Evolutionary conservation across 2,797 vertebrate genomes (phyloP), one percentile per base, ranked within the genome.

Genomic region (Sternarchorhynchus goeldii): DNA sequence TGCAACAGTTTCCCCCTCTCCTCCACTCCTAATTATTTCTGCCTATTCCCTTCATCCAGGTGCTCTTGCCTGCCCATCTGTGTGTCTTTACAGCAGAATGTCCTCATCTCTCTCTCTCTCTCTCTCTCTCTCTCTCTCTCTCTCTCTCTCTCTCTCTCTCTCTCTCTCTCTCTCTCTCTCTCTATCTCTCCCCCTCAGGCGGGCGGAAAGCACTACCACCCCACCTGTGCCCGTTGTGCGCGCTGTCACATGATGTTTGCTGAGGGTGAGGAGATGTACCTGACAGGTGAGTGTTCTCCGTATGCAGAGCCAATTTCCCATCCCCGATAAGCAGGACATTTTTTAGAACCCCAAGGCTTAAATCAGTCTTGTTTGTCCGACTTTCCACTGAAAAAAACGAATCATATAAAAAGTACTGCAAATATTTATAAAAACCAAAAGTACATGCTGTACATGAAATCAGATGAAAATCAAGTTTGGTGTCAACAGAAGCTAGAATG

Each of bases 261-360:
- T 0, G 96, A 98, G 87, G 97, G 97, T 75, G 94, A 97, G 82
- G 97, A 99, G 89, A 99, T 99, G 97, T 99, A 98, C 83, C 94
- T 99, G 60, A 96, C 96, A 93, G 96, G 97, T 97, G 89, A 86
- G 90, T 70, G 18, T 18, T 56, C 56, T 63, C 45, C 14, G 39
- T 41, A 41, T 41, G 10, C 45, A 10, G 3, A 50, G 45, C 10
- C 45, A 50, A 2, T 50, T 50, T 12, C 45, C 45, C 10, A 36
- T 4, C 34, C 3, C 34, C 34, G 41, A 2, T 45, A 45, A 45
- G 41, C 10, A 45, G 41, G 10, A 8, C 41, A 45, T 45, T 45
- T 45, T 45, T 6, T 10, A 6, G 1, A 12, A 45, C 10, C 7
- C 41, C 41, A 6, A 8, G 41, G 7, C 41, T 50, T 12, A 50